Evolutionary conservation across 2,888 invertebrate genomes (phyloP).

Genomic region (Meghimatium bilineatum): DNA sequence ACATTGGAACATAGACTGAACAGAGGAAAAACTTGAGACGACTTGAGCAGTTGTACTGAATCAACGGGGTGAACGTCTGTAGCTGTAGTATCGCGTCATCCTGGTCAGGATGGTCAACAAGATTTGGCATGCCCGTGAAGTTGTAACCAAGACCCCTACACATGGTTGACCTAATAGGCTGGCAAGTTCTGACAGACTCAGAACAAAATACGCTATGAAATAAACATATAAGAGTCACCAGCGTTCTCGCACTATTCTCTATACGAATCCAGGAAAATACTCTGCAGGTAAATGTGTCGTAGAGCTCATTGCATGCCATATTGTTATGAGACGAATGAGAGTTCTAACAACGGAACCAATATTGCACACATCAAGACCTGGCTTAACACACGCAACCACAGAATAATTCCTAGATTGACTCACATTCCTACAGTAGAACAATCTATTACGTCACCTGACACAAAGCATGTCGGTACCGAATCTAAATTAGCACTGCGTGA

Average conservation of each 20-base stretch:
- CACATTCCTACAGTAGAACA: no score
- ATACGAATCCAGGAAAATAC: background rate
- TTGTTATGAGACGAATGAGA: background rate
- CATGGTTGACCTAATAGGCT: slow-evolving; percentile 90
- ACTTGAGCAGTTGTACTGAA: slow-evolving; percentile 92
- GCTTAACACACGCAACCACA: no score
- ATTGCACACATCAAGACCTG: no score
- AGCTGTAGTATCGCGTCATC: slow-evolving; percentile 91
- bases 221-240: slow-evolving; percentile 18
- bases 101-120: slow-evolving; percentile 91
- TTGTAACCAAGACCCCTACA: slow-evolving; percentile 94
- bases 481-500: no score
- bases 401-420: no score
- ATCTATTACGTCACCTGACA: no score
- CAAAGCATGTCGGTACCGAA: no score
- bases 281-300: background rate
- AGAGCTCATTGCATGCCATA: background rate
- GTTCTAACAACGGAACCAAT: no score
- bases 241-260: background rate
- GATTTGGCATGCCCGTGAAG: slow-evolving; percentile 94
- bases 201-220: slow-evolving; percentile 53
- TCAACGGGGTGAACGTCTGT: slow-evolving; percentile 91
- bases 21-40: slow-evolving; percentile 93
- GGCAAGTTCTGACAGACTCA: slow-evolving; percentile 82
- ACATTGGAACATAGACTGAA: slow-evolving; percentile 96